phyloP scores from a whole-genome alignment of 1,140 invertebrate genomes.

The Sesamia nonagrioides region DNA sequence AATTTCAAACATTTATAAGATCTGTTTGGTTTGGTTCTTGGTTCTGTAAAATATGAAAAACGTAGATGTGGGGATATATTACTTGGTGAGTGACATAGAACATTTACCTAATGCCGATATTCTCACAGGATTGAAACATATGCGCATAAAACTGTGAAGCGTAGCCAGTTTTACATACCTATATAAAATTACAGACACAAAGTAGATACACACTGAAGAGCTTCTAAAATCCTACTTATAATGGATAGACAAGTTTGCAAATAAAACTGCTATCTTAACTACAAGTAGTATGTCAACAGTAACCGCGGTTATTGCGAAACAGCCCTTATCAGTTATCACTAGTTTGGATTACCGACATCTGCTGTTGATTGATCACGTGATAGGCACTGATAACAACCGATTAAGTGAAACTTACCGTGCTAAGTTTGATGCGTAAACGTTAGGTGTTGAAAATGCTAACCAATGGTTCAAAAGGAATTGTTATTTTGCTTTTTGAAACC shows the following conservation, averaged over 20 bases:
- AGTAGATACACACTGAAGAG: too few species aligned
- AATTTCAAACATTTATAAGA: too few species aligned
- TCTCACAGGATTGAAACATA: too few species aligned
- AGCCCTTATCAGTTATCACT: constrained; percentile 28
- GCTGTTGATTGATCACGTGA: constrained; percentile 47
- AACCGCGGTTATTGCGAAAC: constrained; percentile 43
- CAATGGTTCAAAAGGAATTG: neutral
- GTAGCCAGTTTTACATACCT: too few species aligned
- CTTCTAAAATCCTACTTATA: neutral
- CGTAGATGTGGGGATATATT: too few species aligned
- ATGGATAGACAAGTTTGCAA: constrained; percentile 5
- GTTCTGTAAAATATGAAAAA: too few species aligned
- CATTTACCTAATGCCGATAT: too few species aligned
- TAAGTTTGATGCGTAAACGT: neutral
- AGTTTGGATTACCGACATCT: constrained; percentile 36
- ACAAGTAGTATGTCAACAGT: constrained; percentile 38
- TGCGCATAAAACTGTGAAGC: too few species aligned
- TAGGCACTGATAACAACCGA: constrained; percentile 28
- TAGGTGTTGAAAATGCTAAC: neutral
- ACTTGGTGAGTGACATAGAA: too few species aligned
- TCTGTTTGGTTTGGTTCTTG: too few species aligned
- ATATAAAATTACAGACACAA: too few species aligned
- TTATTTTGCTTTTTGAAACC: too few species aligned
- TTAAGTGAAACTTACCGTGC: constrained; percentile 23
- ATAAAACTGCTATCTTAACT: constrained; percentile 5